Evolutionary conservation across 2,888 invertebrate genomes (phyloP).

Genomic region (Epirrita christyi): DNA sequence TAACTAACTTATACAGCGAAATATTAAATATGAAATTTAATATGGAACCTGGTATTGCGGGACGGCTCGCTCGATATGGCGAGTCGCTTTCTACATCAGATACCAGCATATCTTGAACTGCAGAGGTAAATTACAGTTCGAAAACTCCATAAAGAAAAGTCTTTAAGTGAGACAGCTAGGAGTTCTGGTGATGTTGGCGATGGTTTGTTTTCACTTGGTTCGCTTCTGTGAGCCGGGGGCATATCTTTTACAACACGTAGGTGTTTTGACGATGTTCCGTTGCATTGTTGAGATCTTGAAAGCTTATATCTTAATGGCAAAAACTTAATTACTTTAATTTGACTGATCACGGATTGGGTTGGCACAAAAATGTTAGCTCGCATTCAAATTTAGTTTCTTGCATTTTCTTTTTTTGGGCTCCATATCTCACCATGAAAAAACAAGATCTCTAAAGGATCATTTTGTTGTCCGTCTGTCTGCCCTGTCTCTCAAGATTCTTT

Average conservation of each 20-base stretch:
- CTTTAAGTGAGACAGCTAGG: slow-evolving; percentile 22
- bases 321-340: too few relatives aligned
- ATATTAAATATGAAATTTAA: slow-evolving; percentile 62
- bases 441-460: too few relatives aligned
- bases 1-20: slow-evolving; percentile 33
- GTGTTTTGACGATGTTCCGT: slow-evolving; percentile 57
- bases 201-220: slow-evolving; percentile 64
- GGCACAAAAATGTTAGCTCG: too few relatives aligned
- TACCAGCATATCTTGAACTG: slow-evolving; percentile 52
- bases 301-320: slow-evolving; percentile 56
- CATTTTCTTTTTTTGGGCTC: too few relatives aligned
- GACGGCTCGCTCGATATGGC: slow-evolving; percentile 67
- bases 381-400: too few relatives aligned
- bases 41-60: slow-evolving; percentile 50
- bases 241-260: slow-evolving; percentile 57
- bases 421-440: too few relatives aligned
- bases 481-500: too few relatives aligned
- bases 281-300: slow-evolving; percentile 50
- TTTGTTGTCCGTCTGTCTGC: too few relatives aligned
- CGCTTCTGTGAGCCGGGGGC: slow-evolving; percentile 70
- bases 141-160: slow-evolving; percentile 2
- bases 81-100: slow-evolving; percentile 66
- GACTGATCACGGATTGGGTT: too few relatives aligned
- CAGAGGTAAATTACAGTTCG: slow-evolving; percentile 28
- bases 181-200: slow-evolving; percentile 51